Percentiles rank a stretch among this genome's conserved stretches.
Evolutionary conservation across 2,888 invertebrate species (phyloP).

Genomic region (Andrena chrysosceles): DNA sequence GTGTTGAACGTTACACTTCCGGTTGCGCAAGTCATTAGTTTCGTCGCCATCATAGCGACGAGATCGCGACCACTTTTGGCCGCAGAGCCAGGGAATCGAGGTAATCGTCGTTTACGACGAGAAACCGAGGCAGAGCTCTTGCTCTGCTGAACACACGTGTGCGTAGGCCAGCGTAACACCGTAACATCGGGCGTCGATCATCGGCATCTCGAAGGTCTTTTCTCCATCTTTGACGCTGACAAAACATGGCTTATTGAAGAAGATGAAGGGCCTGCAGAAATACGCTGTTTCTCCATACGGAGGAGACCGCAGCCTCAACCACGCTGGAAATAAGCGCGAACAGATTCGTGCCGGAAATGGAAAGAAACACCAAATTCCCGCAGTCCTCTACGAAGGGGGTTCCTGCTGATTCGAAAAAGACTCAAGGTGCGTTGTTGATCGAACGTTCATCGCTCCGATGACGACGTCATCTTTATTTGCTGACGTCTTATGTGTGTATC

Average conservation of each 20-base stretch:
- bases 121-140: slow-evolving; percentile 86
- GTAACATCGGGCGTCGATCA: slow-evolving; percentile 50
- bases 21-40: slow-evolving; percentile 71
- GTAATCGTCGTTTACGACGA: slow-evolving; percentile 89
- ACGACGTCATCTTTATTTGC: slow-evolving; percentile 42
- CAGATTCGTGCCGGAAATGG: slow-evolving; percentile 89
- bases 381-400: slow-evolving; percentile 90
- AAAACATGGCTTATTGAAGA: slow-evolving; percentile 92
- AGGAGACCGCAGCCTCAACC: slow-evolving; percentile 86
- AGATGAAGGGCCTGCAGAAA: slow-evolving; percentile 91
- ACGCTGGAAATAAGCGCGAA: slow-evolving; percentile 86
- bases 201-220: slow-evolving; percentile 72
- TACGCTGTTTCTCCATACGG: slow-evolving; percentile 90
- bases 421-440: slow-evolving; percentile 86
- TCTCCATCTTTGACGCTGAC: slow-evolving; percentile 77
- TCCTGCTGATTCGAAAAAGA: slow-evolving; percentile 91
- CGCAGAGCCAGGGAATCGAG: slow-evolving; percentile 73
- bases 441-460: slow-evolving; percentile 35
- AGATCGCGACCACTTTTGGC: slow-evolving; percentile 85
- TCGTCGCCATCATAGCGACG: slow-evolving; percentile 91
- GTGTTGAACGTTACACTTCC: slow-evolving; percentile 55
- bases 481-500: slow-evolving; percentile 16
- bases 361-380: slow-evolving; percentile 91
- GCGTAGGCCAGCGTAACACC: slow-evolving; percentile 49
- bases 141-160: slow-evolving; percentile 47